phyloP scores from a whole-genome alignment of 2,113 vertebrate species.

The Ia io region DNA sequence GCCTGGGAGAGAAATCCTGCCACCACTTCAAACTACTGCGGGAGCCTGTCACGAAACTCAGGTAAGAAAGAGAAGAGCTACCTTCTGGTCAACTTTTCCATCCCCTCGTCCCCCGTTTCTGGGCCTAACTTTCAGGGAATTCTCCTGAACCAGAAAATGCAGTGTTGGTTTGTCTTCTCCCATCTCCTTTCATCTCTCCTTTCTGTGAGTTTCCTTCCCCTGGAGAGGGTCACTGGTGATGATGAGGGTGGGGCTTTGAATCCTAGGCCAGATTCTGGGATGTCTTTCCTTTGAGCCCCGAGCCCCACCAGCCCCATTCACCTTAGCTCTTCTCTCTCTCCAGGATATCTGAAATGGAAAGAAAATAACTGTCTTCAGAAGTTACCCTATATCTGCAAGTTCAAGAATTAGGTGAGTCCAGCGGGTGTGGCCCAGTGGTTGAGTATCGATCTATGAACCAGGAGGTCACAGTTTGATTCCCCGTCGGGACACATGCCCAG shows the following conservation, averaged over 20 bases:
- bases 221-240: not conserved
- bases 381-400: constrained; percentile 39
- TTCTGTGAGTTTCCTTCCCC: not conserved
- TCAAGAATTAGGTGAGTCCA: not conserved
- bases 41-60: not conserved
- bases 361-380: not conserved
- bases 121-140: not conserved
- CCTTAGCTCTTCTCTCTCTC: not conserved
- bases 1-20: not conserved
- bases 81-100: accelerated
- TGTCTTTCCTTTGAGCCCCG: not conserved
- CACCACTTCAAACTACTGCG: not conserved
- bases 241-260: too few species aligned
- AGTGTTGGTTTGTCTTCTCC: not conserved
- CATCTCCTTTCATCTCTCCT: not conserved
- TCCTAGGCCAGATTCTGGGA: not conserved
- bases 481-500: too few species aligned
- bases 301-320: accelerated
- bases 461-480: too few species aligned
- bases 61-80: not conserved
- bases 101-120: accelerated
- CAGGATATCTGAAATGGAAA: constrained; percentile 42
- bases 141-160: not conserved
- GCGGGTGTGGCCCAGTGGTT: too few species aligned
- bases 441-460: too few species aligned